Conservation (phyloP, 2,113 vertebrate genomes). For the Entomyzon cyanotis region DNA sequence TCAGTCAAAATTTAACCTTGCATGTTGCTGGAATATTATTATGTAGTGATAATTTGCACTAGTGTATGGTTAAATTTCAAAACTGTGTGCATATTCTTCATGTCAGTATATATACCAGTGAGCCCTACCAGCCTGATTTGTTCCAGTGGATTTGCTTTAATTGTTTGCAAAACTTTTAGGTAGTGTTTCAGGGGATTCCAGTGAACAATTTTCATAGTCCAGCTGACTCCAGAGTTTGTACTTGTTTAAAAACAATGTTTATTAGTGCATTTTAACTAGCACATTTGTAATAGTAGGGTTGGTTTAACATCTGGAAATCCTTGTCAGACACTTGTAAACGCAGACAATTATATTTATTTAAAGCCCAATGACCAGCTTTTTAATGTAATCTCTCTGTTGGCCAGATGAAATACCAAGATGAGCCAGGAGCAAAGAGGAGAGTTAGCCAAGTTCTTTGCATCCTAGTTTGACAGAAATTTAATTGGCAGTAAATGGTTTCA, state of each 20-base stretch:
- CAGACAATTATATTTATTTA: slow-evolving; percentile 32
- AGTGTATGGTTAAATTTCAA: not conserved
- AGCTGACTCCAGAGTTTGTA: not conserved
- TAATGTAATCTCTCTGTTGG: not conserved
- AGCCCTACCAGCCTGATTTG: not conserved
- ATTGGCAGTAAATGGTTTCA: not conserved
- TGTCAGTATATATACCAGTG: not conserved
- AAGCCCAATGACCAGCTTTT: not conserved
- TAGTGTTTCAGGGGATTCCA: not conserved
- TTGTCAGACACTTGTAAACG: slow-evolving; percentile 20
- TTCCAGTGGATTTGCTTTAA: not conserved
- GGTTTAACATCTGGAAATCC: slow-evolving; percentile 30
- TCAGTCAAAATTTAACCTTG: not conserved
- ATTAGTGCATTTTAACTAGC: not conserved
- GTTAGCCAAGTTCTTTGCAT: not conserved
- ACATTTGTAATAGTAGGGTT: not conserved
- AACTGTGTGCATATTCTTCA: not conserved
- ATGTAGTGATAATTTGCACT: not conserved
- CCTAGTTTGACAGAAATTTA: not conserved
- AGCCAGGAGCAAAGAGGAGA: not conserved
- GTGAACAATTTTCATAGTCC: not conserved
- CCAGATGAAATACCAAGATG: not conserved
- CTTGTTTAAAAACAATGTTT: not conserved
- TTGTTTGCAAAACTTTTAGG: not conserved
- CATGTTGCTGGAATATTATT: not conserved